These are phyloP conservation scores for Paelopatides confundens DNA, from an alignment of 53 echinoderm and acorn worm genomes.

Conservation along the genomic window DNA sequence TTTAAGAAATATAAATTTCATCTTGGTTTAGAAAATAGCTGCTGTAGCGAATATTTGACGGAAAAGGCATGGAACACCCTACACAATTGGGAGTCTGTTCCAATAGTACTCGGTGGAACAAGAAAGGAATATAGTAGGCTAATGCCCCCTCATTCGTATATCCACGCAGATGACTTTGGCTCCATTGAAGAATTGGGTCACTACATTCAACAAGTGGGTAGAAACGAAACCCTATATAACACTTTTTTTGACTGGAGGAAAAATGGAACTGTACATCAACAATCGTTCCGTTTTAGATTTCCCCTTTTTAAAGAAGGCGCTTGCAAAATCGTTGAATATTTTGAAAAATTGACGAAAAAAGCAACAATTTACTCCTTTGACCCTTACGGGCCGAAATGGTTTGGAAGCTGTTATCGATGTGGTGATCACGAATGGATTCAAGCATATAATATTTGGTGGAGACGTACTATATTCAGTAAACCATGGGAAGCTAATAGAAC, in stretches of 20 bases:
- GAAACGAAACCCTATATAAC: constrained; percentile 4
- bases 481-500: constrained; percentile 35
- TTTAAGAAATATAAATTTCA: constrained; percentile 15
- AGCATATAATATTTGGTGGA: constrained; percentile 19
- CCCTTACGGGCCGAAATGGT: background rate
- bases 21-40: constrained; percentile 19
- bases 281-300: background rate
- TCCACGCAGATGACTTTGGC: constrained; percentile 30
- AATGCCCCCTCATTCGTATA: constrained; percentile 32
- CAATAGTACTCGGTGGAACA: constrained; percentile 20
- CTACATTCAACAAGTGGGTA: constrained; percentile 7
- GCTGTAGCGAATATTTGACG: constrained; percentile 28
- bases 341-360: background rate
- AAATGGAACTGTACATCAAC: background rate
- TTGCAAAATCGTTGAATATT: background rate
- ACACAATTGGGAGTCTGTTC: background rate
- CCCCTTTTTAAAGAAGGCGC: background rate
- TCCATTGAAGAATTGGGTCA: constrained; percentile 1
- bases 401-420: background rate
- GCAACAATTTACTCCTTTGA: background rate
- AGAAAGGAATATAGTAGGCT: constrained; percentile 16
- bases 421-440: constrained; percentile 33
- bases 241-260: background rate
- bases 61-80: constrained; percentile 20
- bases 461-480: background rate